These are phyloP conservation scores for Cyclophora albipunctata DNA, from an alignment of 2,888 invertebrate genomes.

Conservation along the genomic window DNA sequence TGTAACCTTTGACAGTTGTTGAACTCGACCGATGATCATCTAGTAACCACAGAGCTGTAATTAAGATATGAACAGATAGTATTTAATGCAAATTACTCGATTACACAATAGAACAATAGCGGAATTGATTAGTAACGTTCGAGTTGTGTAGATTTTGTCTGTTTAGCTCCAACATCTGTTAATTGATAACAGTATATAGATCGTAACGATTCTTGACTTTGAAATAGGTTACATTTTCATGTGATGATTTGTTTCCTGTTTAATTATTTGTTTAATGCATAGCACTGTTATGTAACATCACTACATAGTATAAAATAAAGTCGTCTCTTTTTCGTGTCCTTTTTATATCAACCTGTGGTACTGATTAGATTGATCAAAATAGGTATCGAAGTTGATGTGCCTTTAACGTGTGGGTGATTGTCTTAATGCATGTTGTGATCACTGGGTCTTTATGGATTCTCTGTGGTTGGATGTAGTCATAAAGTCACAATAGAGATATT, in stretches of 20 bases:
- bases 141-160: conserved; percentile 1
- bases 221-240: no score
- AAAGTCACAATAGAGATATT: no score
- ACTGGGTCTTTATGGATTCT: neutral
- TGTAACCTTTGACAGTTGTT: conserved; percentile 4
- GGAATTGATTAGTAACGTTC: neutral
- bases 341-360: conserved; percentile 6
- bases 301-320: no score
- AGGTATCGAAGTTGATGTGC: conserved; percentile 3
- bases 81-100: conserved; percentile 6
- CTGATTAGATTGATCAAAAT: conserved; percentile 15
- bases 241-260: no score
- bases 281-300: no score
- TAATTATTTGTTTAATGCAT: no score
- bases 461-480: neutral
- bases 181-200: no score
- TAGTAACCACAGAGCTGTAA: conserved; percentile 2
- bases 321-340: no score
- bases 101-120: conserved; percentile 6
- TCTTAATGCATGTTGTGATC: conserved; percentile 1
- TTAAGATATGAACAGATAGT: conserved; percentile 4
- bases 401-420: conserved; percentile 7
- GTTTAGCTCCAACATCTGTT: conserved; percentile 1
- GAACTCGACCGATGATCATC: neutral
- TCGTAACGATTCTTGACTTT: no score